These are phyloP conservation scores for Drosophila subquinaria DNA, from an alignment of 2,888 invertebrate species.

Conservation along the genomic window DNA sequence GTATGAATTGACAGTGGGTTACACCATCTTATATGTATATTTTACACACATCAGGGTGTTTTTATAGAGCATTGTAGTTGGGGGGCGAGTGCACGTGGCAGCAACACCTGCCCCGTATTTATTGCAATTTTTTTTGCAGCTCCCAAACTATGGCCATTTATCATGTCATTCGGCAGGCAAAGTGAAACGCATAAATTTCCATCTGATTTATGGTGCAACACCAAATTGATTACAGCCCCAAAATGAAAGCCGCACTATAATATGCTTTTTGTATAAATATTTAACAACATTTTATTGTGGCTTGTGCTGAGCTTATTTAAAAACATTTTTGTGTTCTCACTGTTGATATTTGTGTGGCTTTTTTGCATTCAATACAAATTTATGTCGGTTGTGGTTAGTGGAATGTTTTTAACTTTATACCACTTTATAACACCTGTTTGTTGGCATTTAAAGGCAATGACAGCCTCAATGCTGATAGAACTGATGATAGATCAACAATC, in stretches of 20 bases:
- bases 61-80: not conserved
- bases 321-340: conserved; percentile 23
- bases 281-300: conserved; percentile 36
- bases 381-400: conserved; percentile 2
- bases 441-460: conserved; percentile 28
- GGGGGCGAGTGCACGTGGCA: conserved; percentile 60
- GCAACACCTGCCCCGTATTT: conserved; percentile 50
- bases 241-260: conserved; percentile 38
- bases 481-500: conserved; percentile 23
- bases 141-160: conserved; percentile 51
- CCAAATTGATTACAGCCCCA: conserved; percentile 57
- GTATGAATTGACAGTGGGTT: conserved; percentile 42
- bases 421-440: too few relatives aligned
- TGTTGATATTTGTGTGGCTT: conserved; percentile 6
- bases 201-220: conserved; percentile 54
- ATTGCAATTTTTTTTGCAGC: conserved; percentile 37
- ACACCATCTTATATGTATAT: conserved; percentile 18
- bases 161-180: conserved; percentile 54
- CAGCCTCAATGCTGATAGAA: conserved; percentile 41
- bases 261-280: conserved; percentile 50
- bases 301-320: conserved; percentile 29
- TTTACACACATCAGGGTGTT: not conserved
- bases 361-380: conserved; percentile 3
- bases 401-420: not conserved
- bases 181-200: conserved; percentile 39